Conservation (phyloP, 2,113 vertebrate genomes). For the Syngnathus scovelli region DNA sequence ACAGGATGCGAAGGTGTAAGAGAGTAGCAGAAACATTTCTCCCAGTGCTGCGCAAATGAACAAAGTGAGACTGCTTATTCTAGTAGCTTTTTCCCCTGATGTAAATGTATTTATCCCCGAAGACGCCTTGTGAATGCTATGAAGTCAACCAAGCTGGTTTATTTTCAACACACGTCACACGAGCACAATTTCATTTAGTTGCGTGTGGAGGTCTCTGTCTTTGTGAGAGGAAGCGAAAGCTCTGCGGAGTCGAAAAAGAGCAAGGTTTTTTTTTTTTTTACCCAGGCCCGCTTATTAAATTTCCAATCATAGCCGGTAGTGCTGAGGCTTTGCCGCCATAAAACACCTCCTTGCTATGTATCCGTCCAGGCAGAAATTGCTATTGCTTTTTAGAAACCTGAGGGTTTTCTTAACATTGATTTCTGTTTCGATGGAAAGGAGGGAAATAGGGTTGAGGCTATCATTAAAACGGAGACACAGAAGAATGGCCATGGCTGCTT, state of each 20-base stretch:
- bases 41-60: conserved; percentile 48
- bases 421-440: conserved; percentile 48
- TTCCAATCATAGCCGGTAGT: conserved; percentile 65
- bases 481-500: conserved; percentile 43
- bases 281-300: conserved; percentile 65
- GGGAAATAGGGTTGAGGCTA: conserved; percentile 48
- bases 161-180: conserved; percentile 36
- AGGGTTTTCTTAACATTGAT: conserved; percentile 63
- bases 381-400: conserved; percentile 50
- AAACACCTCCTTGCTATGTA: conserved; percentile 58
- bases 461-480: conserved; percentile 57
- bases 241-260: conserved; percentile 39
- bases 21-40: conserved; percentile 40
- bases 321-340: conserved; percentile 57
- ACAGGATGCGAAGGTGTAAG: conserved; percentile 61
- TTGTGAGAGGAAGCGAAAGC: conserved; percentile 32
- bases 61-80: conserved; percentile 42
- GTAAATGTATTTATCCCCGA: conserved; percentile 50
- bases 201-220: conserved; percentile 39
- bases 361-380: conserved; percentile 55
- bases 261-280: conserved; percentile 39
- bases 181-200: conserved; percentile 64
- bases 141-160: conserved; percentile 51
- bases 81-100: conserved; percentile 31
- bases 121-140: conserved; percentile 62